A percentile compares a stretch with the other conserved stretches of the same genome.
Conservation (phyloP, 2,797 vertebrate genomes). For the Nothura maculosa region DNA sequence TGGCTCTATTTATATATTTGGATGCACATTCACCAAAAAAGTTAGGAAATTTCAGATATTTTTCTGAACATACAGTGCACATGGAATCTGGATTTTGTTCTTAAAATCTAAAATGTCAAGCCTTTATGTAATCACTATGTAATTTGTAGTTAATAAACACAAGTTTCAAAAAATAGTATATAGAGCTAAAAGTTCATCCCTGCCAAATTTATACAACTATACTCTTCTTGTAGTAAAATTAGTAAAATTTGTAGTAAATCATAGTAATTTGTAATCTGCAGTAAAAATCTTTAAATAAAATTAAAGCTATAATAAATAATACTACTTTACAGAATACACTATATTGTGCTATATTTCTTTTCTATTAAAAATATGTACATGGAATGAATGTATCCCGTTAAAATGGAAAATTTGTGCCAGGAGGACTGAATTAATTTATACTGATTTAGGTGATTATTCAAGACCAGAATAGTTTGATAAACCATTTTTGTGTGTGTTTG, state of each 20-base stretch:
- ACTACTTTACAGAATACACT: background rate
- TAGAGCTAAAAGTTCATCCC: background rate
- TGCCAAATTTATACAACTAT: background rate
- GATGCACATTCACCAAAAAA: background rate
- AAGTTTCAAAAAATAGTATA: background rate
- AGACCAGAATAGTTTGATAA: conserved; percentile 1
- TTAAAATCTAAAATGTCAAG: background rate
- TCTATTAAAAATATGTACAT: background rate
- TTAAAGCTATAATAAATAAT: background rate
- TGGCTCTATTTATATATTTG: background rate
- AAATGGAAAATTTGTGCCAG: background rate
- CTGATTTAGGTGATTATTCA: background rate
- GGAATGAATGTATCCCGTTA: background rate
- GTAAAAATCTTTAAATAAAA: background rate
- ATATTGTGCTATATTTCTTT: background rate
- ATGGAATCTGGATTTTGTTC: background rate
- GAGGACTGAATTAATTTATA: background rate
- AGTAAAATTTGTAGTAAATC: background rate
- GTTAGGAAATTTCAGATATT: background rate
- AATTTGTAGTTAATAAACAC: background rate
- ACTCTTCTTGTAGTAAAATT: background rate
- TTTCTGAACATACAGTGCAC: background rate
- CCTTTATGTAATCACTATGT: background rate
- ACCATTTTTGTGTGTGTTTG: conserved; percentile 36
- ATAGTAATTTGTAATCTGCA: too few relatives aligned